phyloP scores from a whole-genome alignment of 2,888 invertebrate genomes.

The Helleia helle region DNA sequence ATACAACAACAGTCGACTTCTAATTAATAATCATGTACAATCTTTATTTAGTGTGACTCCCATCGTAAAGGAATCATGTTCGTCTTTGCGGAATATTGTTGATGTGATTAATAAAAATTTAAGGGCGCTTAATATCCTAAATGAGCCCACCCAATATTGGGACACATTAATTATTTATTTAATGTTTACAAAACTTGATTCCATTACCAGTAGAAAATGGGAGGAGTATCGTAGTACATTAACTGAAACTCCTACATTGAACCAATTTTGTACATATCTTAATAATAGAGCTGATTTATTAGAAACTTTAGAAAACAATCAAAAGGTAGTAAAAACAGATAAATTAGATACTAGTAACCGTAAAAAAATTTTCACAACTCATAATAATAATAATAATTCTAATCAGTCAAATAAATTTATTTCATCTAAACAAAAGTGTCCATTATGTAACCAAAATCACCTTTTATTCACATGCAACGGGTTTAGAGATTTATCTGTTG shows the following conservation, averaged over 20 bases:
- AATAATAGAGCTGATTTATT: constrained; percentile 13
- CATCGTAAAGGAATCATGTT: too few species aligned
- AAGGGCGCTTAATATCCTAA: neutral
- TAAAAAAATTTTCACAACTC: neutral
- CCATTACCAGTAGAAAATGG: neutral
- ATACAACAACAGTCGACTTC: constrained; percentile 17
- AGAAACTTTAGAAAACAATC: constrained; percentile 13
- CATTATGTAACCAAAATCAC: constrained; percentile 15
- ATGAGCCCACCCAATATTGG: neutral
- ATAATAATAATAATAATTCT: neutral
- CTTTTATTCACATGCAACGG: constrained; percentile 12
- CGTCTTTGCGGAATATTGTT: neutral
- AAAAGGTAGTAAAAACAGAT: neutral
- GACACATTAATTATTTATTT: constrained; percentile 2
- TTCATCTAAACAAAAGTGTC: constrained; percentile 4
- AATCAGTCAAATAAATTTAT: neutral
- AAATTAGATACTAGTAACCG: neutral
- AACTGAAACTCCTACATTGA: too few species aligned
- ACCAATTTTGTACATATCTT: too few species aligned
- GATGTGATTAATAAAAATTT: neutral
- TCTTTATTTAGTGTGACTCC: neutral
- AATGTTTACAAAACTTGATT: neutral
- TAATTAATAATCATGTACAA: constrained; percentile 16
- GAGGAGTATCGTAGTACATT: neutral
- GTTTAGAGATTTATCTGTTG: constrained; percentile 12